Base-by-base conservation (phyloP, 37 sponge, comb jelly and placozoan species). In the Oopsacas minuta region DNA sequence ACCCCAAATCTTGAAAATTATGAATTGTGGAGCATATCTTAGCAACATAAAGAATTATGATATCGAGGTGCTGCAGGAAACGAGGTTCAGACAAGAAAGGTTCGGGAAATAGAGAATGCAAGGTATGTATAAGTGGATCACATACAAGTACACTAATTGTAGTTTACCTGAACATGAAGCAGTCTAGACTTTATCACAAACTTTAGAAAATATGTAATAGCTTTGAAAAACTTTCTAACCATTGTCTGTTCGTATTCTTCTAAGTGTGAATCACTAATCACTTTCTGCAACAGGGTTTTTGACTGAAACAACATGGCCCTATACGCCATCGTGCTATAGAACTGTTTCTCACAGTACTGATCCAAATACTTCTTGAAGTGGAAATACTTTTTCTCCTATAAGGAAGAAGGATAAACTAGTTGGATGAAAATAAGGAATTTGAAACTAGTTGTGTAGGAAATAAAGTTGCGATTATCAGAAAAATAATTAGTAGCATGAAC, bases 301-400 rank as follows among this genome's bases (percentile, higher is more conserved):
- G 75, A 61, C 75, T 61, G 75, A 5, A 25, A 3, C 30, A 61
- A 61, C 75, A 61, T 61, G 7, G 75, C 75, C 28, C 28, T 61
- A 61, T 61, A 61, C 1, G 75, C 75, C 75, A 61, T 61, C 28
- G 75, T n/a, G 28, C 75, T 61, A n/a, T 61, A 12, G 28, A 61
- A 61, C 30, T 61, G 75, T 61, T 61, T 61, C 75, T 61, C 28
- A 34, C 75, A 61, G 28, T 61, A 61, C 28, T 61, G 75, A 61
- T 61, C 75, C 75, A 61, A 61, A 61, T 61, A 61, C 28, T 61
- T 61, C 28, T 61, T 61, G 22, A 61, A 61, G 28, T 61, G 75
- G 22, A 61, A 61, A 12, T 61, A 61, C 28, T 61, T 61, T n/a
- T 61, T 61, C 28, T 61, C 75, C 75, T 61, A 61, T 5, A 61